Percentiles rank a stretch among this genome's conserved stretches.
Conservation (phyloP, 53 echinoderm and acorn worm genomes). For the Luidia sarsii region DNA sequence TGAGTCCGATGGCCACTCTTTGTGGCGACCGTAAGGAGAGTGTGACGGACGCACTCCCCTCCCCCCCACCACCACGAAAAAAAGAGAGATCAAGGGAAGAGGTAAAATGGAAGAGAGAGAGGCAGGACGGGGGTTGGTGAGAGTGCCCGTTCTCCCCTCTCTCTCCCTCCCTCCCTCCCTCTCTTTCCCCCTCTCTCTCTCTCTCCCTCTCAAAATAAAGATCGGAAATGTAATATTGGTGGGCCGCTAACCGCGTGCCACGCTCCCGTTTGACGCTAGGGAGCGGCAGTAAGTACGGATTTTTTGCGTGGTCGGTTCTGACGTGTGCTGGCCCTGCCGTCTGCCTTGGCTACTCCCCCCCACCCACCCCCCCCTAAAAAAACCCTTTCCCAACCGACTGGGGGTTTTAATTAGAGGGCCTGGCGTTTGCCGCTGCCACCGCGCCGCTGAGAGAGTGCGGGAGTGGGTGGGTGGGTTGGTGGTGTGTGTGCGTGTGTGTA, state of each 20-base stretch:
- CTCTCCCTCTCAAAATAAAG: constrained; percentile 37
- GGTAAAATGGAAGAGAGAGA: constrained; percentile 8
- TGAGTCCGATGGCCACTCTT: constrained; percentile 45
- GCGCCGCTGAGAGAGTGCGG: too few species aligned
- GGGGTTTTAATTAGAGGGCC: constrained; percentile 52
- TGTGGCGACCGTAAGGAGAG: constrained; percentile 45
- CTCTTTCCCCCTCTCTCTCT: too few species aligned
- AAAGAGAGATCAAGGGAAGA: background rate
- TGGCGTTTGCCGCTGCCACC: constrained; percentile 25
- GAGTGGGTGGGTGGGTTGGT: too few species aligned
- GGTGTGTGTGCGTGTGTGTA: too few species aligned
- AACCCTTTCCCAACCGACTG: background rate
- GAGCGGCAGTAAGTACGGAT: constrained; percentile 45
- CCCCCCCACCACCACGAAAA: background rate
- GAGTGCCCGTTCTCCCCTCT: too few species aligned
- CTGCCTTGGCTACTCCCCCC: constrained; percentile 19
- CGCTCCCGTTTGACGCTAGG: constrained; percentile 55
- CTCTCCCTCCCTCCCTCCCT: too few species aligned
- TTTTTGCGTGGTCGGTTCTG: constrained; percentile 60
- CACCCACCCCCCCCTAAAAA: too few species aligned
- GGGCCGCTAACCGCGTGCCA: constrained; percentile 57
- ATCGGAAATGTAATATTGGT: constrained; percentile 59
- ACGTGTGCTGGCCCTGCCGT: constrained; percentile 30
- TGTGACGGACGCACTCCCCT: constrained; percentile 34
- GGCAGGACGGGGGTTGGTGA: constrained; percentile 3